Evolutionary conservation across 2,797 vertebrate genomes (phyloP), one percentile per base, ranked within the genome.

Genomic region (Trachops cirrhosus): DNA sequence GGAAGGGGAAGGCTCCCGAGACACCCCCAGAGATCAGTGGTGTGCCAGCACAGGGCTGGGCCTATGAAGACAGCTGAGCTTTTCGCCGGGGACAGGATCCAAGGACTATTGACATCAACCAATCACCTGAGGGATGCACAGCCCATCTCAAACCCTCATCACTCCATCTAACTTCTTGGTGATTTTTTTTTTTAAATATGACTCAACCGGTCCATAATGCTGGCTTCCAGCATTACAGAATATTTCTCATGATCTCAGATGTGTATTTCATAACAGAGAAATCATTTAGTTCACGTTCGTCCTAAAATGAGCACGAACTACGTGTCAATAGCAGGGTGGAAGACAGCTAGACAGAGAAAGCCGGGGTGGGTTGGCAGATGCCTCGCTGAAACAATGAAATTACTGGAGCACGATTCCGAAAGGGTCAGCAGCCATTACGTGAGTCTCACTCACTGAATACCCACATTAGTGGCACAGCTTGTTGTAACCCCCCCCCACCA

Each of bases 271-370:
- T 57, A 91, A 83, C 82, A 91, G 19, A 89, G 85, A 74, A 91
- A 90, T 79, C 78, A 80, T 68, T 73, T 87, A 71, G 68, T 71
- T 89, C 74, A 71, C n/a, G 39, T 87, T 52, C 52, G 19, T 54
- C 80, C 54, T 89, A 73, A 89, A 86, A 79, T 41, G 32, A 88
- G 80, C 34, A 62, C 18, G 52, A 95, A 89, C 74, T 74, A 78
- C 91, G 73, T 50, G 77, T 67, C 91, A 92, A 18, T 75, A 75
- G 48, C 11, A 0, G 16, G 54, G 48, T n/a, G 11, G 86, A 48
- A 86, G 77, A 86, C 50, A 24, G 59, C 59, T n/a, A 83, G 88
- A 90, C 22, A 54, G 62, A 95, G 54, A 91, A 92, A 86, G 75
- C 75, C 93, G 59, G 86, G 37, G 71, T 84, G 64, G 78, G 75